Percentiles rank a stretch among this genome's conserved stretches.
phyloP scores from a whole-genome alignment of 2,113 vertebrate genomes.

The Labeo rohita region DNA sequence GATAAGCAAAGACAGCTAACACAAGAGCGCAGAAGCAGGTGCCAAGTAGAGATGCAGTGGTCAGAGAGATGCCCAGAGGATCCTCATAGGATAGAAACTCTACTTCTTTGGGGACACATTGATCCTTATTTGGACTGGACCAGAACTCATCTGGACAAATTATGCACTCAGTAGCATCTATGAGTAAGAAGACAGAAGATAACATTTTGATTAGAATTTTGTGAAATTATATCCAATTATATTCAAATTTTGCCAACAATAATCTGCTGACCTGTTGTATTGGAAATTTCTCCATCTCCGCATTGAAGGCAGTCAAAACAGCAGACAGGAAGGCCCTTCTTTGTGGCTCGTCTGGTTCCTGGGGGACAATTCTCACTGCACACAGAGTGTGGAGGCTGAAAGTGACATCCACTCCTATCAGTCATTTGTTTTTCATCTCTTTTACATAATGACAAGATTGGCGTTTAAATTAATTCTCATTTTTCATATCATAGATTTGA shows the following conservation, averaged over 20 bases:
- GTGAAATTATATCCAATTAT: background rate
- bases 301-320: conserved; percentile 74
- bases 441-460: background rate
- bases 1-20: background rate
- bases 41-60: background rate
- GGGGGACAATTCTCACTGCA: conserved; percentile 76
- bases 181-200: background rate
- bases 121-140: background rate
- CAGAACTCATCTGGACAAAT: background rate
- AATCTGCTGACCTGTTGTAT: conserved; percentile 64
- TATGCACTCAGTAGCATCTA: background rate
- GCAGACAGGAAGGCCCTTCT: conserved; percentile 64
- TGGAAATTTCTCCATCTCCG: conserved; percentile 76
- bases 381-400: conserved; percentile 71
- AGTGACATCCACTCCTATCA: background rate
- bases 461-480: background rate
- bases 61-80: background rate
- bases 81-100: background rate
- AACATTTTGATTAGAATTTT: too few species aligned
- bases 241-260: background rate
- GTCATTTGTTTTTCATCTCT: background rate
- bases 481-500: background rate
- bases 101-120: background rate
- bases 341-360: conserved; percentile 69
- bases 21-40: background rate